Evolutionary conservation across 2,797 vertebrate species (phyloP).

Genomic region (Cottoperca gobio): DNA sequence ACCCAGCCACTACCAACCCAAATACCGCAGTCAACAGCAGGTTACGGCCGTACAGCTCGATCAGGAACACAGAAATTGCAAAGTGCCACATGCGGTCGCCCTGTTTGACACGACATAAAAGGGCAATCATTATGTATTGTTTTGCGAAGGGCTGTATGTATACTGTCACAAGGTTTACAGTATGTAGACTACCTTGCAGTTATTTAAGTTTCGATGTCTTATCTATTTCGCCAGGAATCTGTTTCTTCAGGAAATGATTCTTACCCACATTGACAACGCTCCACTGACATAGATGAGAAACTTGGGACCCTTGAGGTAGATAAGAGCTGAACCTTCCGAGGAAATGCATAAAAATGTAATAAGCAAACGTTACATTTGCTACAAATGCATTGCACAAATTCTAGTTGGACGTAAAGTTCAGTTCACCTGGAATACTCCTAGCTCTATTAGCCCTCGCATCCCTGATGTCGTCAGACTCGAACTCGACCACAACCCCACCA

Average conservation of each 20-base stretch:
- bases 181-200: constrained; percentile 32
- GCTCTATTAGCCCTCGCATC: constrained; percentile 66
- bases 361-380: constrained; percentile 21
- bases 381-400: constrained; percentile 10
- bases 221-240: constrained; percentile 43
- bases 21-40: constrained; percentile 85
- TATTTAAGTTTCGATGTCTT: constrained; percentile 28
- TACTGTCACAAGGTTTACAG: constrained; percentile 22
- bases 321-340: constrained; percentile 78
- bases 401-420: constrained; percentile 9
- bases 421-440: constrained; percentile 80
- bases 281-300: constrained; percentile 87
- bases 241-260: constrained; percentile 64
- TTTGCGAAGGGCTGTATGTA: background rate
- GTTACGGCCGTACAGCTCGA: constrained; percentile 82
- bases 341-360: constrained; percentile 38
- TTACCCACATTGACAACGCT: constrained; percentile 88
- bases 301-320: constrained; percentile 84
- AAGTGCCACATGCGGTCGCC: constrained; percentile 88
- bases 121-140: constrained; percentile 5
- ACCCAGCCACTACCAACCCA: constrained; percentile 86
- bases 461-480: constrained; percentile 76
- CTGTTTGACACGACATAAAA: constrained; percentile 65
- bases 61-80: constrained; percentile 87
- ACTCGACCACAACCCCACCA: constrained; percentile 79